Percentiles rank a stretch among this genome's conserved stretches.
phyloP scores from a whole-genome alignment of 2,797 vertebrate genomes.

The Lepilemur ruficaudatus region DNA sequence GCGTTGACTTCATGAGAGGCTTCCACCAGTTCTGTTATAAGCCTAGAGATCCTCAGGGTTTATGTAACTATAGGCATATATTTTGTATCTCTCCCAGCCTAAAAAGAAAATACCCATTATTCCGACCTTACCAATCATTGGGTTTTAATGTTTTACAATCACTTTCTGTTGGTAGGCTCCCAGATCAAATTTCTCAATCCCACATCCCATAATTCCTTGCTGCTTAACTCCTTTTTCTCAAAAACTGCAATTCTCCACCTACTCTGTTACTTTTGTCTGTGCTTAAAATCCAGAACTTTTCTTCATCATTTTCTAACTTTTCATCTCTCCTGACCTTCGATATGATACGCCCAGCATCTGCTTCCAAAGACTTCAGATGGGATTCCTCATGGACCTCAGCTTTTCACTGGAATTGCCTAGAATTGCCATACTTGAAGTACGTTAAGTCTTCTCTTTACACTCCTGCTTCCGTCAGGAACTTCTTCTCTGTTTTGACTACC shows the following conservation, averaged over 20 bases:
- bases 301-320: neutral
- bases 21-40: neutral
- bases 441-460: neutral
- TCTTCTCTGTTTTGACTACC: neutral
- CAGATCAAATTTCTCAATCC: neutral
- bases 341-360: neutral
- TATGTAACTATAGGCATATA: neutral
- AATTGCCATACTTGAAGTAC: neutral
- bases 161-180: neutral
- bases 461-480: neutral
- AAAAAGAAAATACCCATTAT: neutral
- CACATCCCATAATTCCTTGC: neutral
- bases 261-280: neutral
- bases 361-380: neutral
- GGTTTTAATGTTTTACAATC: neutral
- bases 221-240: neutral
- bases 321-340: neutral
- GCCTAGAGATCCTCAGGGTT: neutral
- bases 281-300: neutral
- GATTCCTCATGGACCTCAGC: neutral
- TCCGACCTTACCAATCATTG: accelerated
- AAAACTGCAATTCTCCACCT: neutral
- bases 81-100: neutral
- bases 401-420: neutral
- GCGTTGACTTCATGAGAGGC: neutral